phyloP scores from a whole-genome alignment of 1,140 invertebrate species.

The Drosophila tristis region DNA sequence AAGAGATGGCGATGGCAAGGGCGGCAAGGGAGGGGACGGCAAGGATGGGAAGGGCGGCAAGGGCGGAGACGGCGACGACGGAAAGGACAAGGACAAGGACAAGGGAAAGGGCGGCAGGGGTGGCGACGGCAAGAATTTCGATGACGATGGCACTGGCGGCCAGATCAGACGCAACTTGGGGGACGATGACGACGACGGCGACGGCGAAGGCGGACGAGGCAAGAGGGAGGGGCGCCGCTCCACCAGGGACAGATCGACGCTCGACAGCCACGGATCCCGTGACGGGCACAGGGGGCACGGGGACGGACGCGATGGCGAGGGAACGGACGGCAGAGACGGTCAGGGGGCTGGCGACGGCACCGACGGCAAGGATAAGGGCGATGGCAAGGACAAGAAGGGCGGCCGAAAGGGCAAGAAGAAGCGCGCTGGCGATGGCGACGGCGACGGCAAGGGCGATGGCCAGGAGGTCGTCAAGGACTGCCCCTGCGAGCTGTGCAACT shows the following conservation, averaged over 20 bases:
- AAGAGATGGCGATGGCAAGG: no score
- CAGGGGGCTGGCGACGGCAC: no score
- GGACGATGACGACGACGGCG: not conserved
- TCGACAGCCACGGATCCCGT: no score
- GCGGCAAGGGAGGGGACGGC: not conserved
- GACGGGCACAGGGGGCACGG: no score
- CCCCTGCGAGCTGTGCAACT: slow-evolving; percentile 50
- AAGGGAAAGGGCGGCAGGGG: not conserved
- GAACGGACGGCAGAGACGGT: not conserved
- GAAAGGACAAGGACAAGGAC: not conserved
- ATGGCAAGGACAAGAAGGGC: not conserved
- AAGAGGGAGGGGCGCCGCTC: no score
- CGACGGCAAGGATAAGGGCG: not conserved
- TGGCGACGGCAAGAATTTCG: no score
- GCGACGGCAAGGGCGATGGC: no score
- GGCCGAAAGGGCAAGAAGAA: not conserved
- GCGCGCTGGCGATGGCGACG: not conserved
- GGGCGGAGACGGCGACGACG: not conserved
- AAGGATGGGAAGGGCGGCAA: no score
- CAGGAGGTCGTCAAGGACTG: slow-evolving; percentile 18
- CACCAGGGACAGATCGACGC: no score
- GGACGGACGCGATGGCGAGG: not conserved
- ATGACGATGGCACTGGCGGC: no score
- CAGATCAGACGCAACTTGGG: no score
- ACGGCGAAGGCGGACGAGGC: not conserved